Evolutionary conservation across 2,797 vertebrate species (phyloP), one percentile per base, ranked within the genome.

Genomic region (Bufotes viridis): DNA sequence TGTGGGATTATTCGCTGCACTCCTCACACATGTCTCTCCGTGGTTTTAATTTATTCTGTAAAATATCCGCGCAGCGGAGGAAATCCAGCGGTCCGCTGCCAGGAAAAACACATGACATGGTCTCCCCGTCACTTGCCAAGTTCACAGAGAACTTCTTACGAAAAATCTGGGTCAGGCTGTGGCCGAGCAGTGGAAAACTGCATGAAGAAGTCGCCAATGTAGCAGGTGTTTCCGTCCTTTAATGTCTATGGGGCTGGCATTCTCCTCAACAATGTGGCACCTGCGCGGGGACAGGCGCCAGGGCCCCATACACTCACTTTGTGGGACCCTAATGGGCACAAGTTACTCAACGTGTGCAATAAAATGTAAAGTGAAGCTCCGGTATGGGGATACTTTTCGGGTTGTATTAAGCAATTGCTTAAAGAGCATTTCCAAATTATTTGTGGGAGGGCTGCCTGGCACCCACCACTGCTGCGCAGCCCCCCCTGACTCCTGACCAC

Each of bases 31-130:
- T 9, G 17, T 7, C 53, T 58, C 57, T 60, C 29, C 55, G 60
- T 20, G 17, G 63, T 17, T 84, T 11, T 63, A n/a, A 49, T 84
- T 51, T 61, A 61, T 84, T 63, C 82, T n/a, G 70, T 84, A 17
- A 12, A 34, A 60, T 55, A 18, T 55, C 63, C 26, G 29, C 65
- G 87, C 67, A 74, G 86, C 74, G 65, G 57, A 91, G 89, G 88
- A 91, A 91, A 91, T 90, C 51, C 83, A 81, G 0, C 90, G 81
- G 14, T 53, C 29, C 10, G 2, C 60, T 69, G 91, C 90, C 91
- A 92, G 90, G 82, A 88, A 79, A 93, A 94, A 91, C 84, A 90
- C 34, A 78, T 90, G 81, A 14, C 78, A 72, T 12, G 60, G 63
- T 90, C 84, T 78, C 78, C 20, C 92, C 91, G 87, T 87, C 78